These are phyloP conservation scores for Sarcophaga subvicina DNA, from an alignment of 2,888 invertebrate genomes.

Conservation along the genomic window DNA sequence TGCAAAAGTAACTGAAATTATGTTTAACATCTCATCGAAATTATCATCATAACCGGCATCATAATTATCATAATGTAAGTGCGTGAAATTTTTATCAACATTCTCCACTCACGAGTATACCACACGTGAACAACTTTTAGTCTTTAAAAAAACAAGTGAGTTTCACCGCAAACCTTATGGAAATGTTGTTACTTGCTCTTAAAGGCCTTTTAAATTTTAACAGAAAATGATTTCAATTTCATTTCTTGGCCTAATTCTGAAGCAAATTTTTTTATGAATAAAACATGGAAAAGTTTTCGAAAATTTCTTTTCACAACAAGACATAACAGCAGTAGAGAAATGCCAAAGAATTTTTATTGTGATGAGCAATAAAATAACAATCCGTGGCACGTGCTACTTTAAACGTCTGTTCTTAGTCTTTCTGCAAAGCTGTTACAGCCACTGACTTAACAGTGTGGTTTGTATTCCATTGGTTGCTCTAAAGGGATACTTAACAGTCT, in stretches of 20 bases:
- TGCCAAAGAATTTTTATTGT: too few species aligned
- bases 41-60: background rate
- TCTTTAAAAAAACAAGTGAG: slow-evolving; percentile 8
- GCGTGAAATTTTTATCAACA: slow-evolving; percentile 37
- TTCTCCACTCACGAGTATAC: slow-evolving; percentile 21
- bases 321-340: too few species aligned
- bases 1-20: slow-evolving; percentile 8
- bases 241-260: background rate
- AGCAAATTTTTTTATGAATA: too few species aligned
- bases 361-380: background rate
- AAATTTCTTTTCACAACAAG: too few species aligned
- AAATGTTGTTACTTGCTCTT: background rate
- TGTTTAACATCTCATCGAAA: background rate
- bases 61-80: slow-evolving; percentile 30
- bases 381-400: background rate
- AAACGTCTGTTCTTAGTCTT: background rate
- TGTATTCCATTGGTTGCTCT: too few species aligned
- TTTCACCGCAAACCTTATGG: background rate
- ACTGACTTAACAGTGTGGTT: too few species aligned
- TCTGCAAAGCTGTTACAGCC: background rate
- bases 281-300: too few species aligned
- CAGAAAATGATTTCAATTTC: slow-evolving; percentile 1
- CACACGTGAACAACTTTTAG: slow-evolving; percentile 46
- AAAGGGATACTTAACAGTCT: too few species aligned
- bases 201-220: slow-evolving; percentile 13